Percentiles rank a stretch among this genome's conserved stretches.
Evolutionary conservation across 2,888 invertebrate genomes (phyloP).

Genomic region (Drosophila paramelanica): DNA sequence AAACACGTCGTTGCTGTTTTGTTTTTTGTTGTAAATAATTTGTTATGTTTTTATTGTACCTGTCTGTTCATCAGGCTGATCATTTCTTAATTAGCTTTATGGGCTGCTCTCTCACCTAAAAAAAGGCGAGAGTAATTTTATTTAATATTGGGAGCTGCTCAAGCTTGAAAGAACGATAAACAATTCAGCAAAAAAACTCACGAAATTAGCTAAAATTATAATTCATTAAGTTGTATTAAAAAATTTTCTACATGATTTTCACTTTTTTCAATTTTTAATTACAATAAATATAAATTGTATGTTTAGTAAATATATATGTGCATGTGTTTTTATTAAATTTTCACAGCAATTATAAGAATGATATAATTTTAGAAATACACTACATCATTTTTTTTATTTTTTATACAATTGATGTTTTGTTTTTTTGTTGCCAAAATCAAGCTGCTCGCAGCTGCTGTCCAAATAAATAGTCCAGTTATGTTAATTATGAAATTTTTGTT

Average conservation of each 20-base stretch:
- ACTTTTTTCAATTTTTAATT: too few relatives aligned
- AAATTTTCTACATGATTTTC: too few relatives aligned
- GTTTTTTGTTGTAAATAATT: background rate
- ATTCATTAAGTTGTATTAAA: too few relatives aligned
- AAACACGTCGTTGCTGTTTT: slow-evolving; percentile 11
- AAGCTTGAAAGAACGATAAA: background rate
- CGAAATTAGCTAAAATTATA: too few relatives aligned
- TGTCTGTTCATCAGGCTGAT: slow-evolving; percentile 24
- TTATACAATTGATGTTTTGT: background rate
- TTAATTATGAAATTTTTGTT: slow-evolving; percentile 44
- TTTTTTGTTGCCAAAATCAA: slow-evolving; percentile 14
- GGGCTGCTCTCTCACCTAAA: background rate
- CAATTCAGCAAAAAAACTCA: too few relatives aligned
- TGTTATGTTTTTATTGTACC: slow-evolving; percentile 17
- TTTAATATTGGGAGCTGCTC: background rate
- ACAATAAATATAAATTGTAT: too few relatives aligned
- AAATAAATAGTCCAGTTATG: slow-evolving; percentile 14
- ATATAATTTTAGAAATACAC: background rate
- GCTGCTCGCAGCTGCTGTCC: slow-evolving; percentile 34
- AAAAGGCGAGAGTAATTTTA: background rate
- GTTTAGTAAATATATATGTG: too few relatives aligned
- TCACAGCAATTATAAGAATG: too few relatives aligned
- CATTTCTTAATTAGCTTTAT: slow-evolving; percentile 25
- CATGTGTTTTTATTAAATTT: too few relatives aligned
- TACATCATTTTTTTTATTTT: background rate